Evolutionary conservation across 2,888 invertebrate genomes (phyloP), one percentile per base, ranked within the genome.

Genomic region (Xanthostigma xanthostigma): DNA sequence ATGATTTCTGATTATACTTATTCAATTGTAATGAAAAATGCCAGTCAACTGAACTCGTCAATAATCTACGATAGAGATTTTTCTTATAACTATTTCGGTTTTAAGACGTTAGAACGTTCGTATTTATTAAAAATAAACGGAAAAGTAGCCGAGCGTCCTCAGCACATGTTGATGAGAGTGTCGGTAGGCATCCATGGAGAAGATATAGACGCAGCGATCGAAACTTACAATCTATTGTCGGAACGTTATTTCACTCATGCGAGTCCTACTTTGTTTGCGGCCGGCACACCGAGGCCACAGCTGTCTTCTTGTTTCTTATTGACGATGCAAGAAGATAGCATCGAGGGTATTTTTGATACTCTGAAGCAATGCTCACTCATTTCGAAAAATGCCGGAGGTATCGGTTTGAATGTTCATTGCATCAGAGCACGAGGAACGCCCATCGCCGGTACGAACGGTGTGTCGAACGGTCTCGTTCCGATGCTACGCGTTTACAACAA

Each of bases 101-200:
- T 97, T 62, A 97, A 96, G 75, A 98, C 97, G 0, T 69, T 98
- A 48, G 97, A 98, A 62, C 76, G 92, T 42, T 95, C 96, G 1
- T 98, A 98, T 66, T 71, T 98, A 54, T 68, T 97, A 50, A 93
- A 89, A 69, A 88, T 95, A 46, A 76, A 91, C 63, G 85, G 84
- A 0, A 91, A 91, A 76, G 86, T 95, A 45, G 94, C 79, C 1
- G 98, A 98, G 67, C 77, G 98, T 34, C 98, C 98, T 0, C 97
- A 98, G 62, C 96, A 98, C 60, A 91, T 98, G 95, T 69, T 98
- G 50, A 98, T 98, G 98, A 72, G 98, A 58, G 96, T 96, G 1
- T 72, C 97, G 3, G 85, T 99, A 52, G 97, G 96, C 11, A 94
- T 98, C 58, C 98, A 98, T 64, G 87, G 86, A 1, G 84, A 91